Percentiles rank a stretch among this genome's conserved stretches.
phyloP scores from a whole-genome alignment of 2,113 vertebrate species.

The Python bivittatus region DNA sequence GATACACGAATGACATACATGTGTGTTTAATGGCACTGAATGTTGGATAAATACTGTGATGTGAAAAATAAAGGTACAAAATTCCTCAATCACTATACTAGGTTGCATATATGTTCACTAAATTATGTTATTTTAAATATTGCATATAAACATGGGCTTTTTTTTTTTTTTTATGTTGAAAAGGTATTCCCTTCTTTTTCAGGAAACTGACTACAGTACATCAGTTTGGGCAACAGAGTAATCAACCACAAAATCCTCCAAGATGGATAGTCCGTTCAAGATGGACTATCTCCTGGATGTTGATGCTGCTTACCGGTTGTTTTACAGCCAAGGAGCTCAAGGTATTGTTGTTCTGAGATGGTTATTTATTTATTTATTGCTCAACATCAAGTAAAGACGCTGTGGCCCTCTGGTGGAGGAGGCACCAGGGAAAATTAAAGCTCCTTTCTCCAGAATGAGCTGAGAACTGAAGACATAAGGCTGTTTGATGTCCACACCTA shows the following conservation, averaged over 20 bases:
- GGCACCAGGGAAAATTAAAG: not conserved
- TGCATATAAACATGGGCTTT: slow-evolving; percentile 29
- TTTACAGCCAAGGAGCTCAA: slow-evolving; percentile 84
- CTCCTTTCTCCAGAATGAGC: not conserved
- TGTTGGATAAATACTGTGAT: not conserved
- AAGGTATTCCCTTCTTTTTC: slow-evolving; percentile 27
- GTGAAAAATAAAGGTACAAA: slow-evolving; percentile 25
- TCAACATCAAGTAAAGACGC: not conserved
- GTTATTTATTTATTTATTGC: not conserved
- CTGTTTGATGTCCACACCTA: not conserved
- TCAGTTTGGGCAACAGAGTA: slow-evolving; percentile 26
- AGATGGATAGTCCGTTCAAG: slow-evolving; percentile 69
- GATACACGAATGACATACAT: not conserved
- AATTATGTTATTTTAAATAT: slow-evolving; percentile 22
- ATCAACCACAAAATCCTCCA: slow-evolving; percentile 59
- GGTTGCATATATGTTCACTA: not conserved
- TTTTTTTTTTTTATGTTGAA: no score
- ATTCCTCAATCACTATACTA: not conserved
- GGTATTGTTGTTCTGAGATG: slow-evolving; percentile 66
- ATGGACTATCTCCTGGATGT: slow-evolving; percentile 85
- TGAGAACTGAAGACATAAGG: not conserved
- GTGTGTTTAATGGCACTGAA: not conserved
- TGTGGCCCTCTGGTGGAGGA: slow-evolving; percentile 17
- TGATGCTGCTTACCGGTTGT: slow-evolving; percentile 79
- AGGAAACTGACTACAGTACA: slow-evolving; percentile 66